These are phyloP conservation scores for Neoaliturus tenellus DNA, from an alignment of 2,888 invertebrate species.

Conservation along the genomic window DNA sequence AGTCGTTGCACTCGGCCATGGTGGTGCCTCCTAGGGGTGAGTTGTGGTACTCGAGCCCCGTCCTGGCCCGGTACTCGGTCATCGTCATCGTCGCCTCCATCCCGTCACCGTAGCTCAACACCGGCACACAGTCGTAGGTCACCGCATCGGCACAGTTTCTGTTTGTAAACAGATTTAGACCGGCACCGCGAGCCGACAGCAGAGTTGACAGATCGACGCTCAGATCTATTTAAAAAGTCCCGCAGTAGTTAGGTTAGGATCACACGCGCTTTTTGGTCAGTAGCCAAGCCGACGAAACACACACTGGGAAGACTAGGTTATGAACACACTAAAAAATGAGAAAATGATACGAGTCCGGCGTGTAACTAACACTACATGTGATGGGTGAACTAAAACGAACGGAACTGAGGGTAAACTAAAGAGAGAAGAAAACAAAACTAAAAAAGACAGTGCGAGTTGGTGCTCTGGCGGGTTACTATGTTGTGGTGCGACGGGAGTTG, in stretches of 20 bases:
- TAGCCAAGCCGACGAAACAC: not conserved
- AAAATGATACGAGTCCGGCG: not conserved
- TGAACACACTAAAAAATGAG: not conserved
- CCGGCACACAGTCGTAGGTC: not conserved
- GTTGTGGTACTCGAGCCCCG: slow-evolving; percentile 78
- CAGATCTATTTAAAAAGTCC: slow-evolving; percentile 45
- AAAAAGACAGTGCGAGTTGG: slow-evolving; percentile 57
- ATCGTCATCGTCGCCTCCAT: slow-evolving; percentile 69
- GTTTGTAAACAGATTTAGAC: slow-evolving; percentile 67
- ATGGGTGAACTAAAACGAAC: not conserved
- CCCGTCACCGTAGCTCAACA: not conserved
- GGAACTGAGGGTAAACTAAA: slow-evolving; percentile 27
- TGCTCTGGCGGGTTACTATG: slow-evolving; percentile 64
- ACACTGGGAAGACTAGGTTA: not conserved
- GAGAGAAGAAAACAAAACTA: slow-evolving; percentile 36
- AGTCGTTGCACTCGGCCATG: slow-evolving; percentile 82
- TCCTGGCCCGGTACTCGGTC: slow-evolving; percentile 77
- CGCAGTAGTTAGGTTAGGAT: slow-evolving; percentile 45
- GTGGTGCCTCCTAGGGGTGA: slow-evolving; percentile 73
- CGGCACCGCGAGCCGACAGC: not conserved
- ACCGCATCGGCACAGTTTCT: slow-evolving; percentile 71
- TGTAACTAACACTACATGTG: not conserved
- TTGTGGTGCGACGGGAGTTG: slow-evolving; percentile 56
- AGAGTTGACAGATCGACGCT: not conserved
- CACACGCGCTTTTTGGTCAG: slow-evolving; percentile 31